Conservation (phyloP, 2,888 invertebrate species). For the Cheilosia pagana region DNA sequence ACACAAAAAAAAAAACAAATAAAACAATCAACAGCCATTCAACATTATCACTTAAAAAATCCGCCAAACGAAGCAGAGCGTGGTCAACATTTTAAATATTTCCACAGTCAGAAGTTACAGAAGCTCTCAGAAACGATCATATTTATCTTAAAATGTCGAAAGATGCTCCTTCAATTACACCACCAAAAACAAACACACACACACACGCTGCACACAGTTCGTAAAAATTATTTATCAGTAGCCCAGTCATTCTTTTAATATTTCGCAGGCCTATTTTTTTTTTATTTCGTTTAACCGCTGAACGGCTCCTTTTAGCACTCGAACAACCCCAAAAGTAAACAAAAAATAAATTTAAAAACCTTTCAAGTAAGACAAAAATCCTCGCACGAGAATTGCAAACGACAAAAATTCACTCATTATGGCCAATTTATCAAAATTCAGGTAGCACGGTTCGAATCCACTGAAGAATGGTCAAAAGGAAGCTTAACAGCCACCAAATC, state of each 20-base stretch:
- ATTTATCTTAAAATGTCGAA: constrained; percentile 62
- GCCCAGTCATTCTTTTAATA: constrained; percentile 60
- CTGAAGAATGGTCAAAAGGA: constrained; percentile 64
- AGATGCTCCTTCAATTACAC: constrained; percentile 63
- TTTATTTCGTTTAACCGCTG: background rate
- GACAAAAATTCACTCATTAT: constrained; percentile 76
- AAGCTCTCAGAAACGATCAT: constrained; percentile 67
- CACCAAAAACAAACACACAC: constrained; percentile 40
- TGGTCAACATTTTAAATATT: constrained; percentile 58
- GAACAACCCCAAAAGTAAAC: constrained; percentile 64
- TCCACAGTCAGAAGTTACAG: constrained; percentile 69
- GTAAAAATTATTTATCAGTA: constrained; percentile 69
- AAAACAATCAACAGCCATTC: constrained; percentile 17
- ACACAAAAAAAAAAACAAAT: constrained; percentile 1
- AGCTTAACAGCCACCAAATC: constrained; percentile 47
- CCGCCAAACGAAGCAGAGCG: background rate
- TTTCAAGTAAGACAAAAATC: constrained; percentile 59
- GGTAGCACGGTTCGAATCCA: constrained; percentile 71
- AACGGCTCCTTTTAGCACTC: constrained; percentile 5
- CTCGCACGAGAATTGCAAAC: constrained; percentile 73
- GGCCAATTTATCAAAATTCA: constrained; percentile 76
- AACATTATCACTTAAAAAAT: constrained; percentile 37
- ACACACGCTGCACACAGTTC: constrained; percentile 39
- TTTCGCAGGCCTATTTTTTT: constrained; percentile 6
- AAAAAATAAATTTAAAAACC: constrained; percentile 72